Evolutionary conservation across 1,140 invertebrate genomes (phyloP), one percentile per base, ranked within the genome.

Genomic region (Drosophila pseudoobscura): DNA sequence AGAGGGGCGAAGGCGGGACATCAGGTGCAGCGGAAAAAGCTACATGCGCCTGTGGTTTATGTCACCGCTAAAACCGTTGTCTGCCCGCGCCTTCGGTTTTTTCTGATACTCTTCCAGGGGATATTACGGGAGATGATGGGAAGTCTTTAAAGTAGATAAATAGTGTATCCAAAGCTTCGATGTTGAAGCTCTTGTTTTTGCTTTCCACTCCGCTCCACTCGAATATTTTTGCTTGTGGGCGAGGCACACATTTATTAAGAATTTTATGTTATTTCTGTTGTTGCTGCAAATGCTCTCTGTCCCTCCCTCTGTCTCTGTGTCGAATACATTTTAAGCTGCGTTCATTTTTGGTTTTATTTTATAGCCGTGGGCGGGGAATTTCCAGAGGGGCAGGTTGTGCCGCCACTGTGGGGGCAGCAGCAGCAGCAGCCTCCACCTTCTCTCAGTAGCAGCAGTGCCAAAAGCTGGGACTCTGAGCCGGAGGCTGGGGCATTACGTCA

Each of bases 221-320:
- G 29, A 41, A 57, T 60, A 55, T 70, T 64, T 82, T 69, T 85
- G 22, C 45, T 47, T 66, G 69, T 62, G 65, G 65, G 75, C 71
- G 71, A 74, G 65, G 64, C 65, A 39, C 35, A 39, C 35, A 73
- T 87, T 87, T 82, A 88, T 69, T 82, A 75, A 87, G 82, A 85
- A 87, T 87, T 68, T 78, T 59, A 17, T 70, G 17, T 54, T 78
- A 39, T 55, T 54, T 56, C 46, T 79, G 35, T 55, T 83, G 43
- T 73, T 60, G 45, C 60, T 75, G 68, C 64, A 11, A 53, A 31
- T 15, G 31, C 15, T 39, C 51, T 39, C 9, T 35, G 6, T 52
- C n/a, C 6, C 50, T 17, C 7, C 6, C 50, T 17, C n/a, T 20
- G 2, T 41, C 15, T 53, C 13, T 35, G 3, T 11, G 31, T 44